A percentile compares a stretch with the other conserved stretches of the same genome.
Conservation (phyloP, 2,797 vertebrate species). For the Paguma larvata region DNA sequence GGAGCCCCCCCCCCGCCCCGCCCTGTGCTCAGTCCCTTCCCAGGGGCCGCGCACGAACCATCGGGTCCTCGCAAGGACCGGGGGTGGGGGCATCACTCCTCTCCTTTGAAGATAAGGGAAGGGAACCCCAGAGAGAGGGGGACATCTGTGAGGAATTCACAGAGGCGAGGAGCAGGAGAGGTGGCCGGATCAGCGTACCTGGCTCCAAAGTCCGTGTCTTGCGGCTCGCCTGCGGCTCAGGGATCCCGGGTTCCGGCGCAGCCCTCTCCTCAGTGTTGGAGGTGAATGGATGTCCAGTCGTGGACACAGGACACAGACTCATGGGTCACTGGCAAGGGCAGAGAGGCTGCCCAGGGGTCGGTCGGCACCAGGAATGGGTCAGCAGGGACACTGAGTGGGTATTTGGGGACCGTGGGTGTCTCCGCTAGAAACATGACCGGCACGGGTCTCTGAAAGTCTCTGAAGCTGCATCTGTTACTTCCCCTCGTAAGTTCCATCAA, state of each 20-base stretch:
- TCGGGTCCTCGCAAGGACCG: background rate
- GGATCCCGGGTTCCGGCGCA: background rate
- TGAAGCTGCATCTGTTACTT: background rate
- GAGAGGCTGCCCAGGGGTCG: background rate
- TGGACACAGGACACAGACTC: background rate
- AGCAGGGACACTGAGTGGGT: background rate
- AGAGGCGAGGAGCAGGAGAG: background rate
- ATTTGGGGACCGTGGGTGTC: background rate
- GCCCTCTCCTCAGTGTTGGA: background rate
- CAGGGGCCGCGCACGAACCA: accelerated
- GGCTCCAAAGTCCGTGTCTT: background rate
- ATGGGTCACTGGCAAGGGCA: background rate
- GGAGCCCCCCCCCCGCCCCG: too few species aligned
- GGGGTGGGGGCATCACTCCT: background rate
- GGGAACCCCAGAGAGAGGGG: background rate
- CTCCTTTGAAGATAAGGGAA: background rate
- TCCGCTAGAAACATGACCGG: background rate
- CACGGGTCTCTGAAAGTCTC: background rate
- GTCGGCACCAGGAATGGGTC: background rate
- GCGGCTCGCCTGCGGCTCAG: background rate
- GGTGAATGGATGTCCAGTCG: background rate
- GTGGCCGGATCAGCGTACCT: background rate
- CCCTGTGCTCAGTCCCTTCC: background rate
- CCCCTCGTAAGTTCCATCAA: background rate
- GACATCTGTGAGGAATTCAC: background rate